Conservation (phyloP, 2,113 vertebrate species). For the Neomonachus schauinslandi region DNA sequence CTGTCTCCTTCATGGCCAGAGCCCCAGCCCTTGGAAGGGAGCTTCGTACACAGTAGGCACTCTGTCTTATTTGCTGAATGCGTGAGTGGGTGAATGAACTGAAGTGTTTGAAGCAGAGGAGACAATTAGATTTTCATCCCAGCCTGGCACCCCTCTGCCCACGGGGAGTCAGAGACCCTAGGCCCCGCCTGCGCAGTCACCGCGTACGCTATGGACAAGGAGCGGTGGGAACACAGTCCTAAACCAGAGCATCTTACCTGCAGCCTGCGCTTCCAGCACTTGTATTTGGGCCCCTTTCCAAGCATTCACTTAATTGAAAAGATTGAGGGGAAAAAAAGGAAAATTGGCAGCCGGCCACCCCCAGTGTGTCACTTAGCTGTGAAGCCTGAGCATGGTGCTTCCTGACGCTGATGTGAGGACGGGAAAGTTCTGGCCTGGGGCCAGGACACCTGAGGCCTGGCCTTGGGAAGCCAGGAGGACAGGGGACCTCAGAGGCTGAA, state of each 20-base stretch:
- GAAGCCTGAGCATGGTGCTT: background rate
- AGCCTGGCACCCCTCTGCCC: background rate
- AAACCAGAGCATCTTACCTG: background rate
- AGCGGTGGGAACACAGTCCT: background rate
- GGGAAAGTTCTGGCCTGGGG: background rate
- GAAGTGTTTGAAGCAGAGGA: background rate
- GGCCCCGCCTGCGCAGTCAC: background rate
- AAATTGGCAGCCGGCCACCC: background rate
- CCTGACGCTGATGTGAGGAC: background rate
- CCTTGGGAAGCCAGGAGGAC: background rate
- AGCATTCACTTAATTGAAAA: conserved; percentile 67
- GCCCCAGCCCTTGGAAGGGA: background rate
- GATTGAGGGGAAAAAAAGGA: background rate
- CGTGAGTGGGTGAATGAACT: background rate
- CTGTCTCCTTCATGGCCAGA: rapidly evolving
- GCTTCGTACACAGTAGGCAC: background rate
- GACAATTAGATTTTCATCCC: background rate
- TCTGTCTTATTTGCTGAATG: background rate
- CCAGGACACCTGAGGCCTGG: background rate
- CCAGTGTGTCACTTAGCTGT: background rate
- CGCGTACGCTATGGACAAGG: rapidly evolving
- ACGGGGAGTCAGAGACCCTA: background rate
- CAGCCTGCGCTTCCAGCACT: background rate
- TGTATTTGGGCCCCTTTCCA: conserved; percentile 44
- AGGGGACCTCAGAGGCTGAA: background rate